Percentiles rank a stretch among this genome's conserved stretches.
These are phyloP conservation scores for Campylomormyrus tamandua DNA, from an alignment of 2,113 vertebrate genomes.

Conservation along the genomic window DNA sequence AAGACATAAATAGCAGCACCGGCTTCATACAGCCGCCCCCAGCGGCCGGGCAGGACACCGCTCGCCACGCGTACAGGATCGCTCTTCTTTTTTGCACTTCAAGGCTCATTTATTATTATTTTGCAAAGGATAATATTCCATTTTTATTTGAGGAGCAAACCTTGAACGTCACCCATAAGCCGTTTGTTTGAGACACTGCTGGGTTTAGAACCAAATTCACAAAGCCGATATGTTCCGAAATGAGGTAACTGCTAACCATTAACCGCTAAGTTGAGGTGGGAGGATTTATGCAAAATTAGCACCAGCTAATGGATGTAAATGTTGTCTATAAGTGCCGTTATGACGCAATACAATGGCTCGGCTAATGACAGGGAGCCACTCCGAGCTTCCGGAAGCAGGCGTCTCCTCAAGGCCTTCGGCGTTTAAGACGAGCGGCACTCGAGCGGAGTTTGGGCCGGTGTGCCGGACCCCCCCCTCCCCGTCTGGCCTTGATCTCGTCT, in stretches of 20 bases:
- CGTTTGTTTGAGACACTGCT: neutral
- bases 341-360: neutral
- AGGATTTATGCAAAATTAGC: neutral
- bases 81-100: neutral
- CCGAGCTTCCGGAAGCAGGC: neutral
- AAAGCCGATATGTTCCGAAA: neutral
- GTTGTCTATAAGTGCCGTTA: neutral
- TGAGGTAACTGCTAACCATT: neutral
- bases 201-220: neutral
- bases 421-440: neutral
- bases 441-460: neutral
- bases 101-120: neutral
- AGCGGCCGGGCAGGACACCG: neutral
- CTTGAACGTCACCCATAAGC: neutral
- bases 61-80: too few relatives aligned
- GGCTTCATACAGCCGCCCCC: neutral
- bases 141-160: neutral
- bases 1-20: neutral
- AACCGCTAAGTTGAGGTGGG: neutral
- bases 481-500: constrained; percentile 15
- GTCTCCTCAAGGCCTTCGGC: neutral
- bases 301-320: neutral
- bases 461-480: neutral
- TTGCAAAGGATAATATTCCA: neutral
- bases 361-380: neutral